phyloP scores from a whole-genome alignment of 2,113 vertebrate species.

The Acrocephalus arundinaceus region DNA sequence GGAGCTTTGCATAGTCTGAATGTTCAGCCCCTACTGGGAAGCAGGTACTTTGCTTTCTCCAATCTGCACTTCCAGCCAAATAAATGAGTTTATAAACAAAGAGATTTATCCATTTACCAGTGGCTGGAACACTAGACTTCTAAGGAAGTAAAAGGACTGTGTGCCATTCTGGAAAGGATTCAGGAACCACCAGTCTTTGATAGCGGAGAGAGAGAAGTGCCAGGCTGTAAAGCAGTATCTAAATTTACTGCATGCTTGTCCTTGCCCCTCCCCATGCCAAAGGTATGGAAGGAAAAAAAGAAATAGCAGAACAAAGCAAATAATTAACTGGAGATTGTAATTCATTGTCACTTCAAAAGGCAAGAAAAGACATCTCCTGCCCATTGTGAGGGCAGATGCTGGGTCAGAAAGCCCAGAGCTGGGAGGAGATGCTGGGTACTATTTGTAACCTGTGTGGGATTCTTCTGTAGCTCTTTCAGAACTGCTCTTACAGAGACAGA shows the following conservation, averaged over 20 bases:
- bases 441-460: neutral
- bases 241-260: neutral
- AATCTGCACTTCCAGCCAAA: neutral
- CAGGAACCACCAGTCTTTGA: neutral
- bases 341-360: neutral
- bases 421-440: neutral
- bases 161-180: neutral
- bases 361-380: neutral
- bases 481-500: neutral
- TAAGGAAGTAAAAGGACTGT: neutral
- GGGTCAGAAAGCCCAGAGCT: neutral
- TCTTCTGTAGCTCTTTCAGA: neutral
- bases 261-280: neutral
- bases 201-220: neutral
- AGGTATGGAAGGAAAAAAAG: neutral
- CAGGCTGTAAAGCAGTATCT: neutral
- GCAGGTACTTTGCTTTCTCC: neutral
- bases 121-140: neutral
- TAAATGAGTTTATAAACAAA: neutral
- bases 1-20: neutral
- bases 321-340: neutral
- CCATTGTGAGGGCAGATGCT: rapidly evolving
- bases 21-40: neutral
- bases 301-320: neutral
- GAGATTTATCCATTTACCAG: neutral